Evolutionary conservation across 2,888 invertebrate species (phyloP).

Genomic region (Nasonovia ribisnigri): DNA sequence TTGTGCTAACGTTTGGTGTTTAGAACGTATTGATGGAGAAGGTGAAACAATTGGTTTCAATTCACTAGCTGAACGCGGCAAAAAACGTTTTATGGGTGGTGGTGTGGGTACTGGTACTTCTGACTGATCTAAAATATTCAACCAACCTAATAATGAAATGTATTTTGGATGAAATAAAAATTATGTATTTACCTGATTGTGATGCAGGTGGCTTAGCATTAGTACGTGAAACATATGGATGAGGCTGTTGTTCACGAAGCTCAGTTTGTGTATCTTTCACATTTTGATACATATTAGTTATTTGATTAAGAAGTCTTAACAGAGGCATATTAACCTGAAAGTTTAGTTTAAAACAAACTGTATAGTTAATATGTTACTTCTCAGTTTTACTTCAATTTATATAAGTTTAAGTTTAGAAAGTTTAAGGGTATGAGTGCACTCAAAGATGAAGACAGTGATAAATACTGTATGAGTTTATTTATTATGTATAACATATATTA

Average conservation of each 20-base stretch:
- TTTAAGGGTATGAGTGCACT: not conserved
- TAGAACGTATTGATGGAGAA: conserved; percentile 73
- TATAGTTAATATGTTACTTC: not conserved
- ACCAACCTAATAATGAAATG: not conserved
- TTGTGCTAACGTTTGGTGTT: conserved; percentile 91
- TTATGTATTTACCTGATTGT: conserved; percentile 43
- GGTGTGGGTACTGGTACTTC: conserved; percentile 55
- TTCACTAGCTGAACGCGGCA: conserved; percentile 67
- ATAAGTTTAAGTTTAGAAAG: not conserved
- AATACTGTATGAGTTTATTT: not conserved
- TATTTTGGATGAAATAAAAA: not conserved
- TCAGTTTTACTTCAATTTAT: no score
- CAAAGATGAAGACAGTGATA: not conserved
- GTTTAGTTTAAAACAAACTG: not conserved
- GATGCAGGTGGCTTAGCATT: conserved; percentile 53
- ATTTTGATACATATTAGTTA: conserved; percentile 97
- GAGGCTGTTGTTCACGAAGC: conserved; percentile 78
- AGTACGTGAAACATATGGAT: conserved; percentile 52
- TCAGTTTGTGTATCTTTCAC: conserved; percentile 95
- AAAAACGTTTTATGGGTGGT: conserved; percentile 43
- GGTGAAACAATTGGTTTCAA: conserved; percentile 72
- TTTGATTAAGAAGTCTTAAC: conserved; percentile 91
- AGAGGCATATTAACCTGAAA: conserved; percentile 91
- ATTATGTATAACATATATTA: not conserved
- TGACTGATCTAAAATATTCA: conserved; percentile 50